Evolutionary conservation across 2,888 invertebrate species (phyloP), one percentile per base, ranked within the genome.

Genomic region (Horisme vitalbata): DNA sequence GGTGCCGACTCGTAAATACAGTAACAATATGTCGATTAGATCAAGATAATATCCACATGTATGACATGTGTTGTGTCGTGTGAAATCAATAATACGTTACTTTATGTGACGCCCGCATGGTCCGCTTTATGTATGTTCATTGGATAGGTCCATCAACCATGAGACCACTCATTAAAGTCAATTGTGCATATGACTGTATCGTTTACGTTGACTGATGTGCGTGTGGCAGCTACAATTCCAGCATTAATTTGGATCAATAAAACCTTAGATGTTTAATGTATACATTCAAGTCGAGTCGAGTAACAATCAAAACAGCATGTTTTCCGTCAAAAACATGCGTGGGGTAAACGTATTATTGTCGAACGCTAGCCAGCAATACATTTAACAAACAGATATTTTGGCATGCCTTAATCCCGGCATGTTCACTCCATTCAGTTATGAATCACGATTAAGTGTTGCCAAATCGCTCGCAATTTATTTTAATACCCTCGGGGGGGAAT

Each of bases 371-470:
- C 71, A 65, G 63, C 68, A 68, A 66, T 68, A 69, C 68, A 68
- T 71, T 68, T 68, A 63, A 63, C 64, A 66, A 71, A 76, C 76
- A 75, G 70, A 75, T 76, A 76, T 79, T 85, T 83, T 75, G 83
- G 83, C 81, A 80, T 78, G 72, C 75, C 72, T 75, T 81, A 81
- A 81, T 81, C 76, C 78, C 75, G 71, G 72, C 74, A 76, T 73
- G 84, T 77, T 80, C 78, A 76, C 71, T 76, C 78, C 82, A 75
- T 79, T 74, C 78, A 75, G 74, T 83, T 82, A 84, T 87, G 86
- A 86, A 86, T 87, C 87, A 86, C 83, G 83, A 84, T 87, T 86
- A 88, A 88, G 87, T 89, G 88, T 84, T 87, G 88, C 88, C 88
- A 89, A 88, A 89, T 88, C 82, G 88, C 75, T 81, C 66, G 86